Base-by-base conservation (phyloP, 2,113 vertebrate species). In the Tachycineta bicolor region DNA sequence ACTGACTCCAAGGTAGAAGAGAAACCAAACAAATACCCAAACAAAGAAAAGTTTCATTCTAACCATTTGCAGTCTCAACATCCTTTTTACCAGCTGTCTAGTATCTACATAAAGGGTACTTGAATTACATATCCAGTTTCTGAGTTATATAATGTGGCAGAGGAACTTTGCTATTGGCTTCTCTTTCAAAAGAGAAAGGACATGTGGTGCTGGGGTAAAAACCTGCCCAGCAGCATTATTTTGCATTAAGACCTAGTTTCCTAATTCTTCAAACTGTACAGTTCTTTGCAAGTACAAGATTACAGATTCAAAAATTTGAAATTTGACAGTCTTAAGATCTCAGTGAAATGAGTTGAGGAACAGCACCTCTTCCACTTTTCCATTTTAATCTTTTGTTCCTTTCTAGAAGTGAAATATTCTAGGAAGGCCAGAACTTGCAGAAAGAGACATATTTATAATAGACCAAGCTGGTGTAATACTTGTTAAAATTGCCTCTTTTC, bases 1-100 rank as follows among this genome's bases (percentile, higher is more conserved):
- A 95, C 50, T 79, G 93, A 73, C 63, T 84, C 86, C 50, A 78
- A 97, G 95, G 94, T 95, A 97, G 96, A 91, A 75, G 25, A 69
- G 41, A 11, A 60, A n/a, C 9, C 17, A 79, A 73, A 58, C 6
- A 17, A 70, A n/a, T 37, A 44, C 20, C 1, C 34, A 22, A 44
- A 74, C 3, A 39, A 67, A 29, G 17, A 52, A 12, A 31, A 31
- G 16, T 47, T 56, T 74, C 2, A 25, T 80, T 93, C 92, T 65
- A 20, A 83, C 20, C 26, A 31, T 90, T 80, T 53, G 74, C 43
- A 58, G 20, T 70, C 20, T 58, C 47, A 74, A 39, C 50, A 31
- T 74, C 17, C 4, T 85, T 86, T 89, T 60, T 93, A 47, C 58
- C 58, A 83, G 34, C 34, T 78, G 63, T 47, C 47, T 37, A 70